These are phyloP conservation scores for Eledona agricola DNA, from an alignment of 2,888 invertebrate species.

Conservation along the genomic window DNA sequence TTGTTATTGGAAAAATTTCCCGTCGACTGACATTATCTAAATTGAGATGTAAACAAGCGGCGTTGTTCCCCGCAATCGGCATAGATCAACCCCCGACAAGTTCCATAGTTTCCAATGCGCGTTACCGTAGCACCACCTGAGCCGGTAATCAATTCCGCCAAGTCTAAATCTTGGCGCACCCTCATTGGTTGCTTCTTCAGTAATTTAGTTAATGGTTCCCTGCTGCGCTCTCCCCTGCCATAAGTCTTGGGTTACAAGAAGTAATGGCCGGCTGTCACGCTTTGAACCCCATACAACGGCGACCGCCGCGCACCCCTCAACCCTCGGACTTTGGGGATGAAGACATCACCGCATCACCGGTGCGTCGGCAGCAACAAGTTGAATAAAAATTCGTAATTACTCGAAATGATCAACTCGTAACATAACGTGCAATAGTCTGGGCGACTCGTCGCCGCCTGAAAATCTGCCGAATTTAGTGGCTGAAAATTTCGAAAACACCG, in stretches of 20 bases:
- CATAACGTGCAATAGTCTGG: slow-evolving; percentile 53
- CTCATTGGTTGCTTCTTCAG: slow-evolving; percentile 61
- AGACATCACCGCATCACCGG: no score
- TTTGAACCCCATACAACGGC: slow-evolving; percentile 57
- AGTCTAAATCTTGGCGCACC: slow-evolving; percentile 59
- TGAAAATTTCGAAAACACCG: slow-evolving; percentile 30
- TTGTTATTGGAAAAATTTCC: slow-evolving; percentile 4
- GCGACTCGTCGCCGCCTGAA: slow-evolving; percentile 33
- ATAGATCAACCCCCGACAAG: slow-evolving; percentile 44
- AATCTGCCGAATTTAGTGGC: slow-evolving; percentile 9
- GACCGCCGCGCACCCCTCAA: slow-evolving; percentile 46
- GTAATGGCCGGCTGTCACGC: slow-evolving; percentile 64
- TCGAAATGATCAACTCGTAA: slow-evolving; percentile 59
- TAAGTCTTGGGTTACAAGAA: slow-evolving; percentile 63
- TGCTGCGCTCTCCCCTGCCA: slow-evolving; percentile 60
- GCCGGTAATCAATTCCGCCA: slow-evolving; percentile 61
- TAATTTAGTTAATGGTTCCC: slow-evolving; percentile 65
- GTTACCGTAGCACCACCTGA: slow-evolving; percentile 58
- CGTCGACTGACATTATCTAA: background rate
- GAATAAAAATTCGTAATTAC: slow-evolving; percentile 60
- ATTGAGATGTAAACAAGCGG: slow-evolving; percentile 6
- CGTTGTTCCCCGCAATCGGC: no score
- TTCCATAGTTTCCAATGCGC: slow-evolving; percentile 45
- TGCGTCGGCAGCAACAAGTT: slow-evolving; percentile 56
- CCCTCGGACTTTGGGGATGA: slow-evolving; percentile 35